Evolutionary conservation across 2,888 invertebrate species (phyloP).

Genomic region (Stenotaenia linearis): DNA sequence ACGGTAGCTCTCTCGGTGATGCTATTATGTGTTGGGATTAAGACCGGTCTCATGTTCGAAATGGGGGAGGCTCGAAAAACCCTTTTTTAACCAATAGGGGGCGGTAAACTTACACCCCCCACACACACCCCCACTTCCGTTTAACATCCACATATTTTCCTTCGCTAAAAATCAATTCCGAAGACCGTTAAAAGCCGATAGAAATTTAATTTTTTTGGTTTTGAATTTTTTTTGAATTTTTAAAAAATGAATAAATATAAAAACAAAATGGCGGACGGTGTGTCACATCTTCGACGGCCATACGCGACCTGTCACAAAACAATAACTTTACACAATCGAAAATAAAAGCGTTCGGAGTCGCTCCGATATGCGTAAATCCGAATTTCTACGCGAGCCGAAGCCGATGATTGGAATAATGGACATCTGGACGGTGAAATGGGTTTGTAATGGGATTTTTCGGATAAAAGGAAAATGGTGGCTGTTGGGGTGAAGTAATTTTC

Average conservation of each 20-base stretch:
- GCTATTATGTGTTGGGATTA: conserved; percentile 20
- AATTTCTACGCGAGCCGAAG: too few species aligned
- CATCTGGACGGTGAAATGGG: too few species aligned
- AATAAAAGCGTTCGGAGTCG: too few species aligned
- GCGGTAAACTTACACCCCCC: neutral
- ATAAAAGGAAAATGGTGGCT: neutral
- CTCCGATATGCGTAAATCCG: too few species aligned
- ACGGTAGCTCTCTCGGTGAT: conserved; percentile 26
- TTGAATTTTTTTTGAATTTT: neutral
- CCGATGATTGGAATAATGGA: too few species aligned
- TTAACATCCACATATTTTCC: neutral
- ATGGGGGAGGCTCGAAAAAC: neutral
- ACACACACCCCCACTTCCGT: neutral
- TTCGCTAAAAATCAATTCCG: neutral
- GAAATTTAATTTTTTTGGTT: too few species aligned
- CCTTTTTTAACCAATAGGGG: neutral
- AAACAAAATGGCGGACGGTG: neutral
- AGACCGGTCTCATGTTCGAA: conserved; percentile 17
- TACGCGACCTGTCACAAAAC: too few species aligned
- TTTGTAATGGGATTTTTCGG: too few species aligned
- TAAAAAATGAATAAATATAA: neutral
- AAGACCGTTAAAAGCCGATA: neutral
- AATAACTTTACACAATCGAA: too few species aligned
- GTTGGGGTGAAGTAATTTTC: neutral
- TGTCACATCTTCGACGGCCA: too few species aligned